phyloP scores from a whole-genome alignment of 2,797 vertebrate species.

The Notoglanidium macrostoma region DNA sequence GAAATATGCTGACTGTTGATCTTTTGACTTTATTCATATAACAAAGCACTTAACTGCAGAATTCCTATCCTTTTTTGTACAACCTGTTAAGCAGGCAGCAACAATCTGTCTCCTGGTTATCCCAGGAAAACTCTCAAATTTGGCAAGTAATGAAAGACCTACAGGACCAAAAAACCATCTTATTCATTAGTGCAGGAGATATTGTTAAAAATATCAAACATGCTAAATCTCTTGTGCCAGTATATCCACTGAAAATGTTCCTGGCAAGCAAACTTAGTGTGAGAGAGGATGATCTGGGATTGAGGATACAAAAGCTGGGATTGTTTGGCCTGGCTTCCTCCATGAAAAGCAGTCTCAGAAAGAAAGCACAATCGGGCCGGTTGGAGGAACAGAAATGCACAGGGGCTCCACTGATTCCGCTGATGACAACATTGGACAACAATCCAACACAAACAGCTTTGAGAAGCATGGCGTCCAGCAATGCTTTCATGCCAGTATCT shows the following conservation, averaged over 20 bases:
- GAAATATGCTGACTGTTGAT: not conserved
- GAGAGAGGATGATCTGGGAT: conserved; percentile 61
- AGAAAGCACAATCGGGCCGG: conserved; percentile 64
- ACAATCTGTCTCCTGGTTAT: not conserved
- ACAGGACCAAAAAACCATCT: not conserved
- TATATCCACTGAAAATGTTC: conserved; percentile 61
- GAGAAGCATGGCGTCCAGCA: conserved; percentile 10
- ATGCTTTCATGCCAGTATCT: conserved; percentile 25
- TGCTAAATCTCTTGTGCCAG: conserved; percentile 41
- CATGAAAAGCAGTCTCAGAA: conserved; percentile 73
- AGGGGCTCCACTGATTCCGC: conserved; percentile 67
- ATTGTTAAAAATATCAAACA: not conserved
- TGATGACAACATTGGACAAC: conserved; percentile 57
- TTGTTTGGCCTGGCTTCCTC: conserved; percentile 75
- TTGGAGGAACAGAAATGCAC: conserved; percentile 66
- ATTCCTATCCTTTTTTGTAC: not conserved
- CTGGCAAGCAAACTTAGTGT: conserved; percentile 65
- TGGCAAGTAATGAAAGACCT: not conserved
- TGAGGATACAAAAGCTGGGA: conserved; percentile 69
- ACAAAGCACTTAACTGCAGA: not conserved
- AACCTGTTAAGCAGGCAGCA: not conserved
- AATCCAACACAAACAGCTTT: conserved; percentile 50
- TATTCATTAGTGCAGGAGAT: not conserved
- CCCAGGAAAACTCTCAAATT: not conserved
- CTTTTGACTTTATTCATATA: not conserved